phyloP scores from a whole-genome alignment of 2,113 vertebrate species.

The Rhinoptilus africanus region DNA sequence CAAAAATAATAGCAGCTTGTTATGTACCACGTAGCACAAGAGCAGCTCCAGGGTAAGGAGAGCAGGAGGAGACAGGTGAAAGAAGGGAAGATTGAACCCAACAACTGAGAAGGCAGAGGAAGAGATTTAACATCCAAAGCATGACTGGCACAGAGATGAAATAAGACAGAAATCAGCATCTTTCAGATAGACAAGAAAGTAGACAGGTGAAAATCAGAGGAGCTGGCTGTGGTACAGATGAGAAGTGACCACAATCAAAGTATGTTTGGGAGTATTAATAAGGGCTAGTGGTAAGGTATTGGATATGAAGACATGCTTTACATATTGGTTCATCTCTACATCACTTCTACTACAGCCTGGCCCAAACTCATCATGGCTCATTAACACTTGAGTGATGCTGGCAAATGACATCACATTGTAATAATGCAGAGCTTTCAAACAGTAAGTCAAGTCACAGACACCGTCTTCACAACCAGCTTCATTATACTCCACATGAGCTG shows the following conservation, averaged over 20 bases:
- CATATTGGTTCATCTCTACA: neutral
- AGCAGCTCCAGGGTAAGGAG: neutral
- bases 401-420: neutral
- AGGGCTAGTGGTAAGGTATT: neutral
- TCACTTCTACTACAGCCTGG: neutral
- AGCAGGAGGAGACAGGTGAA: neutral
- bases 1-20: neutral
- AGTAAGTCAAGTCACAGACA: neutral
- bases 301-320: neutral
- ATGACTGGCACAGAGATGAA: neutral
- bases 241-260: neutral
- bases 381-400: too few species aligned
- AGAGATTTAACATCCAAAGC: rapidly evolving
- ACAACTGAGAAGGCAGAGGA: neutral
- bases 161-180: rapidly evolving
- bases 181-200: neutral
- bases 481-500: neutral
- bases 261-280: neutral
- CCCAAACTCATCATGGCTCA: neutral
- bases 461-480: neutral
- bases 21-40: neutral
- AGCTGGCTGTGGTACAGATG: neutral
- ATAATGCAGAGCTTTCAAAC: neutral
- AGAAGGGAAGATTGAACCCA: neutral
- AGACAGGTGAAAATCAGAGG: neutral